phyloP scores from a whole-genome alignment of 2,888 invertebrate genomes.

The Lypha dubia region DNA sequence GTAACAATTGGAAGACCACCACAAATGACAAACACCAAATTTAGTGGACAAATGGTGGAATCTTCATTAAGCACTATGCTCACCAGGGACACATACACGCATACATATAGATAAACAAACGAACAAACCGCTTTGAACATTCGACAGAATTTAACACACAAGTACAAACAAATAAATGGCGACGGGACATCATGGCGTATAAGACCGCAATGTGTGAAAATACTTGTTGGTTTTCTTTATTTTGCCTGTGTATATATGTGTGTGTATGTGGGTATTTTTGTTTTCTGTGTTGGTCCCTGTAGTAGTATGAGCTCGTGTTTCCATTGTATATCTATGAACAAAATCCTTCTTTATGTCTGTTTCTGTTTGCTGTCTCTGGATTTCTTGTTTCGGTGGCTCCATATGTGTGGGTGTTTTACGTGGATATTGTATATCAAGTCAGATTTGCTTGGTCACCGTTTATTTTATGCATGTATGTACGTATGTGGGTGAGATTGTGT shows the following conservation, averaged over 20 bases:
- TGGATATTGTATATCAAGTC: conserved; percentile 29
- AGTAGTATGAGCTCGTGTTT: neutral
- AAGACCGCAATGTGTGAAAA: conserved; percentile 70
- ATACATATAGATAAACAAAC: neutral
- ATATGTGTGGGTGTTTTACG: conserved; percentile 37
- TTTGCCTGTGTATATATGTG: neutral
- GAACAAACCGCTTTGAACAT: conserved; percentile 22
- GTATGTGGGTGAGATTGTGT: conserved; percentile 14
- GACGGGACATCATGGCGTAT: conserved; percentile 70
- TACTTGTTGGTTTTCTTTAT: conserved; percentile 51
- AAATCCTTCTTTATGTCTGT: neutral
- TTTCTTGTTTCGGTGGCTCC: conserved; percentile 43
- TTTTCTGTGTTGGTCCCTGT: neutral
- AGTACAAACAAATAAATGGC: conserved; percentile 59
- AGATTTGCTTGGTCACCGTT: conserved; percentile 52
- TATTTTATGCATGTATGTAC: no score
- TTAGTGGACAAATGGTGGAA: conserved; percentile 49
- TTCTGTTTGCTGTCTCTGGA: conserved; percentile 42
- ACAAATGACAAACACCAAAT: conserved; percentile 64
- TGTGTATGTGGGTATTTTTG: neutral
- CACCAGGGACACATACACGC: neutral
- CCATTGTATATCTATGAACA: neutral
- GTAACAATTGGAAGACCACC: conserved; percentile 36
- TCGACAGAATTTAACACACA: conserved; percentile 43
- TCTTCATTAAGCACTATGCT: conserved; percentile 53